Evolutionary conservation across 2,797 vertebrate species (phyloP).

Genomic region (Sebastes trivittatus): DNA sequence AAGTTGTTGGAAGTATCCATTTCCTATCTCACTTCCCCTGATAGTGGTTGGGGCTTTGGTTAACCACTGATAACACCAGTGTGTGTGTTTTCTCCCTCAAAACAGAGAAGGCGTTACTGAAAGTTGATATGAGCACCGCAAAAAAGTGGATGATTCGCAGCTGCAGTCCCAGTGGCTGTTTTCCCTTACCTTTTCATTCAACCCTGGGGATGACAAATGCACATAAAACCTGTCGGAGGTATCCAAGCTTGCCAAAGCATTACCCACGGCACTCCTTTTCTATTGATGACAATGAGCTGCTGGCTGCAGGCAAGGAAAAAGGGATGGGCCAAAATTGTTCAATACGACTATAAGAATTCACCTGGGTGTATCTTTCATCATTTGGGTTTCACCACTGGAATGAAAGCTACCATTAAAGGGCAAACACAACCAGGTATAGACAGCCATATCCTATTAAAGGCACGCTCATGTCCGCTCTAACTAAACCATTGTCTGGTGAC

Average conservation of each 20-base stretch:
- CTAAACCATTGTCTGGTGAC: conserved; percentile 23
- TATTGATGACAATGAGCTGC: conserved; percentile 42
- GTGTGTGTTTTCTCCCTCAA: conserved; percentile 36
- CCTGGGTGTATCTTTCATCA: conserved; percentile 22
- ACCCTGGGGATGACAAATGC: conserved; percentile 51
- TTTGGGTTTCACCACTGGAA: conserved; percentile 40
- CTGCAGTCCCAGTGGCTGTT: conserved; percentile 33
- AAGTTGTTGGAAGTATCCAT: conserved; percentile 88
- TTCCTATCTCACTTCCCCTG: conserved; percentile 86
- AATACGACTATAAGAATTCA: conserved; percentile 23
- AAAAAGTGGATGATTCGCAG: conserved; percentile 33
- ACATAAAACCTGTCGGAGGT: conserved; percentile 53
- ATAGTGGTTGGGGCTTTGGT: conserved; percentile 63
- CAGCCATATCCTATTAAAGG: conserved; percentile 9
- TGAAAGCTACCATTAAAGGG: conserved; percentile 27
- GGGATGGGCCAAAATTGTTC: conserved; percentile 20
- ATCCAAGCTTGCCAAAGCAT: conserved; percentile 54
- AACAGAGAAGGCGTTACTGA: conserved; percentile 54
- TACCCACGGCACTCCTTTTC: conserved; percentile 47
- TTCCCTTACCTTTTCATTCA: conserved; percentile 45
- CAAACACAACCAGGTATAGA: conserved; percentile 17
- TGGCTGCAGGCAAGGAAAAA: conserved; percentile 34
- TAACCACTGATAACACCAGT: conserved; percentile 61
- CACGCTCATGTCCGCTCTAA: conserved; percentile 16
- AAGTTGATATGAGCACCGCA: conserved; percentile 51